Percentiles rank a stretch among this genome's conserved stretches.
These are phyloP conservation scores for Coenobita brevimanus DNA, from an alignment of 1,140 invertebrate species.

Conservation along the genomic window DNA sequence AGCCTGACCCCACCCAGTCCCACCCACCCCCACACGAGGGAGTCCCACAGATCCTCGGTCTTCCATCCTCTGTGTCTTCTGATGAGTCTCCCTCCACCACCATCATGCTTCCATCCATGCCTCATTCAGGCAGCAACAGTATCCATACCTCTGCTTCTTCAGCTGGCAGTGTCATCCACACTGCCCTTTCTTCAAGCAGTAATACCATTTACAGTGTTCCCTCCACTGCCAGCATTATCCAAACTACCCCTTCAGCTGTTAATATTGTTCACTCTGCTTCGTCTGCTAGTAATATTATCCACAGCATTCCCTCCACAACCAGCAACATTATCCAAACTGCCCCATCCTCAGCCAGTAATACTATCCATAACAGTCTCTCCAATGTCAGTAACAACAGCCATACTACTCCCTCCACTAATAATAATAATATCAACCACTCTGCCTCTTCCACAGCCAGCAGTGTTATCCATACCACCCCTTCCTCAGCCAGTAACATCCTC, in stretches of 20 bases:
- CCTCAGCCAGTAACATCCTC: not conserved
- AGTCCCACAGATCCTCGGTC: constrained; percentile 27
- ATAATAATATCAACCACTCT: too few species aligned
- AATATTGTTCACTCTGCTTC: not conserved
- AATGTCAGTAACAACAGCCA: not conserved
- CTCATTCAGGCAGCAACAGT: constrained; percentile 19
- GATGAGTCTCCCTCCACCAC: not conserved
- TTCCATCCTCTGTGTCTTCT: constrained; percentile 26
- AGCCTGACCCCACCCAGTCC: not conserved
- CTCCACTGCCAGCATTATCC: not conserved
- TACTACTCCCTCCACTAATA: too few species aligned
- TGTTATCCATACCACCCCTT: not conserved
- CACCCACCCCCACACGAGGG: not conserved
- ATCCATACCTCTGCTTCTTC: constrained; percentile 13
- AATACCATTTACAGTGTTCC: constrained; percentile 34
- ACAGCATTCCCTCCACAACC: too few species aligned
- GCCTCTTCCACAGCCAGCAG: too few species aligned
- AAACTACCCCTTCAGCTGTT: not conserved
- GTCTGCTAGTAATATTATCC: not conserved
- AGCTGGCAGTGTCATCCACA: not conserved
- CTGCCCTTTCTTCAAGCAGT: too few species aligned
- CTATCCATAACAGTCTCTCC: not conserved
- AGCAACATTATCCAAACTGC: not conserved
- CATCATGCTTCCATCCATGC: not conserved
- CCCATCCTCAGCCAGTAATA: constrained; percentile 7